Evolutionary conservation across 2,888 invertebrate species (phyloP).

Genomic region (Cryptus armator): DNA sequence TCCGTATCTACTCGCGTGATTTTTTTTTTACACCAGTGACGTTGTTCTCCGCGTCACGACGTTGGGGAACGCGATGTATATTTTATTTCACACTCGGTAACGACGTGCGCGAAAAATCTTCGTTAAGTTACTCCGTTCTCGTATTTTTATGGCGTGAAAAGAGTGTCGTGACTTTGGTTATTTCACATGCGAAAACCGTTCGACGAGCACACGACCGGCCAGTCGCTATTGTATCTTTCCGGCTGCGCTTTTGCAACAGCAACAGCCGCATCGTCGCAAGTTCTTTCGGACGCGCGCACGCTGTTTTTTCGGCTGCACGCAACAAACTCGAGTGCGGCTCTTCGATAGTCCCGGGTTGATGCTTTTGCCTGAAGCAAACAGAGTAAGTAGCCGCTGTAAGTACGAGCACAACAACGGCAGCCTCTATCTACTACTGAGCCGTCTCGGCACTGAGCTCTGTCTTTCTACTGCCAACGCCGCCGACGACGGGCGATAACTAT

Average conservation of each 20-base stretch:
- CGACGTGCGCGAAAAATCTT: background rate
- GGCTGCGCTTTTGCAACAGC: conserved; percentile 26
- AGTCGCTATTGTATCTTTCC: conserved; percentile 3
- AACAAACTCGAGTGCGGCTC: conserved; percentile 1
- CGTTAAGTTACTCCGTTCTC: background rate
- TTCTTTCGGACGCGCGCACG: conserved; percentile 22
- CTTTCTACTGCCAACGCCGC: conserved; percentile 17
- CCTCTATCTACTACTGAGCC: conserved; percentile 24
- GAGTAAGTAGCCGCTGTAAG: background rate
- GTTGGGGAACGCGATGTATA: background rate
- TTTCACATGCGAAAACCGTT: background rate
- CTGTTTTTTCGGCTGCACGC: background rate
- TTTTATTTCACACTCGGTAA: conserved; percentile 2
- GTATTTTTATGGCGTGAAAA: background rate
- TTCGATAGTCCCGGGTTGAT: background rate
- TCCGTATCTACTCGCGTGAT: conserved; percentile 1
- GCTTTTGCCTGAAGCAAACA: background rate
- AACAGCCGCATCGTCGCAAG: background rate
- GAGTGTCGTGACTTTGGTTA: background rate
- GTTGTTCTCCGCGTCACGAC: conserved; percentile 4
- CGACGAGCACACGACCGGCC: background rate
- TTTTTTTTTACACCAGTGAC: conserved; percentile 2
- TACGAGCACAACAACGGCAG: conserved; percentile 7
- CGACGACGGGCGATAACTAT: conserved; percentile 60
- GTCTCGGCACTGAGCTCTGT: background rate